These are phyloP conservation scores for Meiosimyza platycephala DNA, from an alignment of 2,888 invertebrate genomes.

Conservation along the genomic window DNA sequence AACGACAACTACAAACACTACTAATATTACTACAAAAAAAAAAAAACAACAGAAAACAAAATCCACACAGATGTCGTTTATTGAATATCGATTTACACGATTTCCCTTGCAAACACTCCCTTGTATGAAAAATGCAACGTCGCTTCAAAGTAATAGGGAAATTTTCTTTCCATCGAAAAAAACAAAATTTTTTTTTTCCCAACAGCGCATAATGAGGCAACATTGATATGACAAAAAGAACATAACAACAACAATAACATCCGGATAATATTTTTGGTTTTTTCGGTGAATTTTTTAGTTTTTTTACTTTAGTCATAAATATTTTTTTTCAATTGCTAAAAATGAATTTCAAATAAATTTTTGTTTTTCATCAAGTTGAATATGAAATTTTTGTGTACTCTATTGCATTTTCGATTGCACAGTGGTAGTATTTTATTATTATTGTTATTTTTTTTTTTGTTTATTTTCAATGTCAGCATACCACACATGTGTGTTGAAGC, in stretches of 20 bases:
- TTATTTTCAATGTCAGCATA: conserved; percentile 53
- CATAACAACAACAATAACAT: conserved; percentile 26
- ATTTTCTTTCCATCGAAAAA: neutral
- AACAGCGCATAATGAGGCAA: conserved; percentile 34
- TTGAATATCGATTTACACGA: conserved; percentile 61
- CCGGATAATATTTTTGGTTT: conserved; percentile 14
- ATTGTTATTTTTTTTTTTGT: conserved; percentile 16
- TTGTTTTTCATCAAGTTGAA: neutral
- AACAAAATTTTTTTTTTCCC: neutral
- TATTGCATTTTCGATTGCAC: too few species aligned
- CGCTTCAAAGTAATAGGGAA: too few species aligned
- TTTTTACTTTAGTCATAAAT: conserved; percentile 24
- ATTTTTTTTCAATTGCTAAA: conserved; percentile 35
- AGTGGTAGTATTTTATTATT: neutral
- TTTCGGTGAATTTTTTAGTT: neutral
- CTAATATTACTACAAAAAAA: neutral
- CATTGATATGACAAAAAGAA: conserved; percentile 8
- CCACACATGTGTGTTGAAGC: too few species aligned
- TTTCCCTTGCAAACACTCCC: neutral
- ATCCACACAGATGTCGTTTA: conserved; percentile 62
- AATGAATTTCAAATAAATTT: conserved; percentile 38
- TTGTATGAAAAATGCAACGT: neutral
- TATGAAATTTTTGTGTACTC: neutral
- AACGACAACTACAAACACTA: too few species aligned
- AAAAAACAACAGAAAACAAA: conserved; percentile 45